Conservation (phyloP, 2,113 vertebrate genomes). For the Alectura lathami region DNA sequence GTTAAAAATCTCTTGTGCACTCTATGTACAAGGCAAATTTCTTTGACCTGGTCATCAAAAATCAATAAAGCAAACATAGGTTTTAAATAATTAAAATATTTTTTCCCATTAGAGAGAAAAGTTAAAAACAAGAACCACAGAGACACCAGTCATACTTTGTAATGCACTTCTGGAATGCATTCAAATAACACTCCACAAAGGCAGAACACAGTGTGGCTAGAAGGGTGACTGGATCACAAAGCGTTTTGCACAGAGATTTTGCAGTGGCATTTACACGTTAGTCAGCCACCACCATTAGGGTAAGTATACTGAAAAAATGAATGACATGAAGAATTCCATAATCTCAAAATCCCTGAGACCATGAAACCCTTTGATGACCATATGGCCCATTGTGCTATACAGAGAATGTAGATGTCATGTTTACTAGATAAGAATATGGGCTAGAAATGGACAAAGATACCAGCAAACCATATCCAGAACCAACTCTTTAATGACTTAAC, state of each 20-base stretch:
- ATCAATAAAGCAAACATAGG: not conserved
- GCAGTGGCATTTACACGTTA: not conserved
- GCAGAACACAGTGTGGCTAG: not conserved
- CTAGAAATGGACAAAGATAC: not conserved
- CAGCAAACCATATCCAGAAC: not conserved
- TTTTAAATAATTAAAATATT: not conserved
- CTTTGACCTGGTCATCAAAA: not conserved
- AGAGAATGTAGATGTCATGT: not conserved
- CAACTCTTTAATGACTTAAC: not conserved
- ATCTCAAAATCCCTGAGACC: not conserved
- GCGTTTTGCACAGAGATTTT: not conserved
- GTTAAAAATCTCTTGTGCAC: not conserved
- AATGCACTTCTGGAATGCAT: slow-evolving; percentile 9
- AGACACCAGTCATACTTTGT: not conserved
- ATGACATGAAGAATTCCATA: not conserved
- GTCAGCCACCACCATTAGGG: not conserved
- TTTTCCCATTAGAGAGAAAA: not conserved
- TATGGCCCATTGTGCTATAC: not conserved
- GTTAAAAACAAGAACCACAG: not conserved
- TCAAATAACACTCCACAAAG: not conserved
- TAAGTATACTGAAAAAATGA: not conserved
- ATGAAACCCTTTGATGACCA: not conserved
- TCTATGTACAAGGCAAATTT: not conserved
- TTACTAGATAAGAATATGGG: not conserved
- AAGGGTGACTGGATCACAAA: not conserved